Conservation (phyloP, 2,888 invertebrate genomes). For the Zelleria hepariella region DNA sequence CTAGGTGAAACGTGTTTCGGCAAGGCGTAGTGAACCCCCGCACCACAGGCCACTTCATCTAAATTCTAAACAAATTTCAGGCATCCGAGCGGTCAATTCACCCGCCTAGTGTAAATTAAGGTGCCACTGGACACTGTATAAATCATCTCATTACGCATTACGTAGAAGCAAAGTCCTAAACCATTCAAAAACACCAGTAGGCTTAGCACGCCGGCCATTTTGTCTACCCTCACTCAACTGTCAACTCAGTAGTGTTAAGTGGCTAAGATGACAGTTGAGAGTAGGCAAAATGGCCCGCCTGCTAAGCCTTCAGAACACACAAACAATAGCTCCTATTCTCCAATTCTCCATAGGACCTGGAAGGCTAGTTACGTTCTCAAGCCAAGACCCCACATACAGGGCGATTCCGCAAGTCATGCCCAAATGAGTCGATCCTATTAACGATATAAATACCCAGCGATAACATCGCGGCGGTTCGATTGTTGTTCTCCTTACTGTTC, state of each 20-base stretch:
- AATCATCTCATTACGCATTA: no score
- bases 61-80: no score
- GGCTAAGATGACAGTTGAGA: background rate
- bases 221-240: no score
- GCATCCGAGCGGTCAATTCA: no score
- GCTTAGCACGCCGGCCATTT: no score
- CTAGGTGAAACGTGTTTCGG: no score
- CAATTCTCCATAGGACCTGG: background rate
- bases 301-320: background rate
- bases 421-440: slow-evolving; percentile 60
- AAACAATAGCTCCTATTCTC: background rate
- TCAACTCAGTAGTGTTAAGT: background rate
- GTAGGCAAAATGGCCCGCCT: background rate
- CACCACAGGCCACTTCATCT: no score
- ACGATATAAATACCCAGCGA: slow-evolving; percentile 44
- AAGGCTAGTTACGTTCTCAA: slow-evolving; percentile 11
- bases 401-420: slow-evolving; percentile 48
- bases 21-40: no score
- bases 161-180: no score
- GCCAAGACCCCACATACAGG: slow-evolving; percentile 49
- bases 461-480: slow-evolving; percentile 32
- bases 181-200: no score
- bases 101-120: no score
- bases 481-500: slow-evolving; percentile 8
- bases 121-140: no score